Evolutionary conservation across 2,113 vertebrate species (phyloP).

Genomic region (Labeo catla): DNA sequence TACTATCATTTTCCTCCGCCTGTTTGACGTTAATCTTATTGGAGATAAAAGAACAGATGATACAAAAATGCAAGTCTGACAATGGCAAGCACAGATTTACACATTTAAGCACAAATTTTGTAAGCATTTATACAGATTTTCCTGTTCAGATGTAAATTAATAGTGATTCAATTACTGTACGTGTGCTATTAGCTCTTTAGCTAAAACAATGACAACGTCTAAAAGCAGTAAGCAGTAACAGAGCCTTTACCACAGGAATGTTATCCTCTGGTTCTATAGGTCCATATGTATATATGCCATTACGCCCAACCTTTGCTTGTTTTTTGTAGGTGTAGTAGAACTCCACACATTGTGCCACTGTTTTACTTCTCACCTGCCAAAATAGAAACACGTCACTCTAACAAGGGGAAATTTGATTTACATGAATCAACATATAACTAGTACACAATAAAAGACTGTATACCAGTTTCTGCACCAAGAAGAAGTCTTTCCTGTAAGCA

Average conservation of each 20-base stretch:
- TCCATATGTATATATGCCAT: conserved; percentile 87
- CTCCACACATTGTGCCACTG: conserved; percentile 95
- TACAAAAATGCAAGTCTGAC: neutral
- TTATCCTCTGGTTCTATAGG: conserved; percentile 79
- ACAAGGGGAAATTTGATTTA: neutral
- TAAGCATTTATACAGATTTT: neutral
- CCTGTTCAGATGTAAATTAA: neutral
- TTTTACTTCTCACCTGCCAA: conserved; percentile 91
- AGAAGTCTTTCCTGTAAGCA: conserved; percentile 96
- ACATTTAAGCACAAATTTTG: neutral
- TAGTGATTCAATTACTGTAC: neutral
- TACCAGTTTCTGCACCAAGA: conserved; percentile 97
- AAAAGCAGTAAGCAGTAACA: neutral
- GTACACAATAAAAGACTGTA: neutral
- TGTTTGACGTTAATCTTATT: conserved; percentile 67
- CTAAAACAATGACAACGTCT: neutral
- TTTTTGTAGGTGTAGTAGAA: conserved; percentile 99
- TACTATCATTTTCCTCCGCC: conserved; percentile 62
- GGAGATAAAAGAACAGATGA: conserved; percentile 1
- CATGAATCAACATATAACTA: neutral
- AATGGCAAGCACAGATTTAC: neutral
- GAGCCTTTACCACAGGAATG: conserved; percentile 77
- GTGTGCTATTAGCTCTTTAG: neutral
- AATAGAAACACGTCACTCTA: conserved; percentile 11
- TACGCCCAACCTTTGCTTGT: conserved; percentile 92